phyloP scores from a whole-genome alignment of 1,140 invertebrate genomes.

The Musca domestica region DNA sequence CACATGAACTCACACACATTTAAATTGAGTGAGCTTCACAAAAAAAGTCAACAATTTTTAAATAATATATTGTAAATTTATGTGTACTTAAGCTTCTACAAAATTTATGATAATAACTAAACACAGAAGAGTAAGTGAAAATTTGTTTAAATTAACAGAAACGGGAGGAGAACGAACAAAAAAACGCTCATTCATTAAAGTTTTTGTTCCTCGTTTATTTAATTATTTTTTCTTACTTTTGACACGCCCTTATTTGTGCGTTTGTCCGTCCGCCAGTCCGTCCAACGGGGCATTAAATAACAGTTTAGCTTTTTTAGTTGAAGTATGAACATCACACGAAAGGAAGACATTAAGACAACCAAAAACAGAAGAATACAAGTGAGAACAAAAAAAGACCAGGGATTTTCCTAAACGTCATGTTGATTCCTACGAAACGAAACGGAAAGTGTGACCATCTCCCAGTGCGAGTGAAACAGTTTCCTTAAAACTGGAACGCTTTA shows the following conservation, averaged over 20 bases:
- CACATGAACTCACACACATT: no score
- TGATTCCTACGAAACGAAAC: background rate
- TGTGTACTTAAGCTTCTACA: no score
- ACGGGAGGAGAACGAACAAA: background rate
- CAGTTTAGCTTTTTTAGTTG: constrained; percentile 8
- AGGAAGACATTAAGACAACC: background rate
- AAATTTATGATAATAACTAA: no score
- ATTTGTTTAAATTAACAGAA: constrained; percentile 16
- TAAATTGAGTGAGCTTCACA: no score
- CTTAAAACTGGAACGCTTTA: background rate
- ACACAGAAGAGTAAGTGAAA: constrained; percentile 13
- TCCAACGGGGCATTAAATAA: constrained; percentile 4
- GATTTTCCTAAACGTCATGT: constrained; percentile 8
- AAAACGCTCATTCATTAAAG: no score
- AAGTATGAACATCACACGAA: background rate
- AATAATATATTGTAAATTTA: no score
- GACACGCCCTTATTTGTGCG: no score
- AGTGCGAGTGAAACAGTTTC: background rate
- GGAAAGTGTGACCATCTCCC: no score
- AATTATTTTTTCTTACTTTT: no score
- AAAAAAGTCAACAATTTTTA: no score
- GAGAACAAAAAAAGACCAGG: background rate
- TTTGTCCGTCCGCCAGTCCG: no score
- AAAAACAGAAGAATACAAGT: background rate
- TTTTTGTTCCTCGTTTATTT: no score